Evolutionary conservation across 2,797 vertebrate species (phyloP).

Genomic region (Gobionotothen gibberifrons): DNA sequence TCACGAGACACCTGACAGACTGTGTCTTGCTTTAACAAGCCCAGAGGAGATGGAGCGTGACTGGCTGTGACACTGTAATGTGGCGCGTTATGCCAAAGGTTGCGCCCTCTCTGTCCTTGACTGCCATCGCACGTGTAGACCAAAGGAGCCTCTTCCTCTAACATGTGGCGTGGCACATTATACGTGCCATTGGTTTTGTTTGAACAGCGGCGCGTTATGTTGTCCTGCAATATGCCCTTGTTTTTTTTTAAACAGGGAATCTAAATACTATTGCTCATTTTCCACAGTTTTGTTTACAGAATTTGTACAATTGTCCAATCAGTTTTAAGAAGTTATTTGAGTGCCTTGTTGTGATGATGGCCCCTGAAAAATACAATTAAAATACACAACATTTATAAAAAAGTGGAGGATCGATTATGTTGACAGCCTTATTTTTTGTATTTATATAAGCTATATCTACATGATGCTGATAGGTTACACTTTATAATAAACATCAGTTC

Average conservation of each 20-base stretch:
- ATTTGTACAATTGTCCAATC: background rate
- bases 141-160: conserved; percentile 31
- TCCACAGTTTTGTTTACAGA: background rate
- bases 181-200: conserved; percentile 41
- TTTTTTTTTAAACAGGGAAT: background rate
- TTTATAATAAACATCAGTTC: no score
- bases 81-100: conserved; percentile 52
- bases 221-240: conserved; percentile 29
- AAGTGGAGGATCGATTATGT: no score
- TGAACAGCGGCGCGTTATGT: conserved; percentile 10
- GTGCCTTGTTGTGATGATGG: background rate
- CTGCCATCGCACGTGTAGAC: conserved; percentile 29
- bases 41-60: conserved; percentile 64
- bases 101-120: conserved; percentile 51
- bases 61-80: conserved; percentile 50
- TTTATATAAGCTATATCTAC: no score
- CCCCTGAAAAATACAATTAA: background rate
- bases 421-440: no score
- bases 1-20: conserved; percentile 61
- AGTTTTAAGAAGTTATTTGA: conserved; percentile 4
- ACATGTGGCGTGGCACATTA: conserved; percentile 52
- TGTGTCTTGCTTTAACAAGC: conserved; percentile 50
- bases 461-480: no score
- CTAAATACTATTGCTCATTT: conserved; percentile 1
- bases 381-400: no score